These are phyloP conservation scores for Onychomys leucogaster DNA, from an alignment of 2,797 vertebrate genomes.

Conservation along the genomic window DNA sequence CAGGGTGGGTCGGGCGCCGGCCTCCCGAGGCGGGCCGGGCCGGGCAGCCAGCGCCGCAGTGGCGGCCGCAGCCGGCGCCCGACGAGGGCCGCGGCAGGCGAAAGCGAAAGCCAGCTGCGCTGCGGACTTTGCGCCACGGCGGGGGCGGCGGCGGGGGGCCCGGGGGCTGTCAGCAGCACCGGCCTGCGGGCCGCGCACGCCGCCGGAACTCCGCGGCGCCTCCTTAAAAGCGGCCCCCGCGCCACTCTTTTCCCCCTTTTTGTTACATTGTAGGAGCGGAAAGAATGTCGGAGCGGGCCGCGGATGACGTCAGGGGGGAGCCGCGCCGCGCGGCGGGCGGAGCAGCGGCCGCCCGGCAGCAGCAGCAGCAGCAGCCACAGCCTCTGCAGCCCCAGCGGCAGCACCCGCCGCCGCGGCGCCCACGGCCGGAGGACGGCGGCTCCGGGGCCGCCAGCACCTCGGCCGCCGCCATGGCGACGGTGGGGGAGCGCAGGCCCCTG, in stretches of 20 bases:
- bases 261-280: slow-evolving; percentile 98
- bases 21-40: slow-evolving; percentile 17
- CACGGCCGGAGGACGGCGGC: slow-evolving; percentile 92
- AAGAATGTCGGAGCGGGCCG: slow-evolving; percentile 99
- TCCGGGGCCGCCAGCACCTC: slow-evolving; percentile 81
- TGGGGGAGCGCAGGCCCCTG: slow-evolving; percentile 96
- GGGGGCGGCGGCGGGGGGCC: slow-evolving; percentile 8
- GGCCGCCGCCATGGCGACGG: slow-evolving; percentile 95
- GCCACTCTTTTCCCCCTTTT: slow-evolving; percentile 88
- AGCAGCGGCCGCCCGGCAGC: slow-evolving; percentile 88
- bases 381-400: slow-evolving; percentile 89
- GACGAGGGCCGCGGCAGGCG: slow-evolving; percentile 51
- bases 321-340: slow-evolving; percentile 93
- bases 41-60: neutral
- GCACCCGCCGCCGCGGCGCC: slow-evolving; percentile 84
- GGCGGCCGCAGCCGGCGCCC: slow-evolving; percentile 61
- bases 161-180: slow-evolving; percentile 71
- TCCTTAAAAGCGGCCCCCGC: slow-evolving; percentile 85
- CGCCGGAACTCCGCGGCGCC: slow-evolving; percentile 80
- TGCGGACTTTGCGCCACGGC: slow-evolving; percentile 74
- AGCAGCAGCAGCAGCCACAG: slow-evolving; percentile 90
- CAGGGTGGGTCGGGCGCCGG: neutral
- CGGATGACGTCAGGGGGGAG: slow-evolving; percentile 99
- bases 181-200: slow-evolving; percentile 80
- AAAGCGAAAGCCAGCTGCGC: slow-evolving; percentile 76